Percentiles rank a stretch among this genome's conserved stretches.
Evolutionary conservation across 2,797 vertebrate species (phyloP).

Genomic region (Carapus acus): DNA sequence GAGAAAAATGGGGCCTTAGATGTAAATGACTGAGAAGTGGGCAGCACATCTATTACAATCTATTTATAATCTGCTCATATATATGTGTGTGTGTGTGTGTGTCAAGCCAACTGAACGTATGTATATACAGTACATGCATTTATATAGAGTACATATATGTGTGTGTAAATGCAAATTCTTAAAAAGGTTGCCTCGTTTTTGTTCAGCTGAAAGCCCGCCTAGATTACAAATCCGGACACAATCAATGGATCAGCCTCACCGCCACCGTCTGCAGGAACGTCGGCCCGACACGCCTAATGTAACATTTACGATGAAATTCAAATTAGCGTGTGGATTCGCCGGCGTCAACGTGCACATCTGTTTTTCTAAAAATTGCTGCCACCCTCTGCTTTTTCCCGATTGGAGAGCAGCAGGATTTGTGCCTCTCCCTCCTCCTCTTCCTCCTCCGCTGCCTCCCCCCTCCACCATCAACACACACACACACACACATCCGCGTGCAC

Average conservation of each 20-base stretch:
- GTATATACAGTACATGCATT: too few species aligned
- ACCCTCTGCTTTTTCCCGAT: constrained; percentile 42
- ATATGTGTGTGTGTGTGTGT: too few species aligned
- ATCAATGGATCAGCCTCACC: background rate
- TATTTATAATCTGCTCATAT: background rate
- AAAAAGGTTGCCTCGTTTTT: background rate
- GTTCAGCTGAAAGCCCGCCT: background rate
- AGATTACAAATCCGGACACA: background rate
- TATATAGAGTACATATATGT: too few species aligned
- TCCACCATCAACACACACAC: constrained; percentile 35
- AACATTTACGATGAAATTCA: constrained; percentile 11
- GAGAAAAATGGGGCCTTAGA: background rate
- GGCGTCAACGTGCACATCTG: constrained; percentile 16
- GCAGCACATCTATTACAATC: background rate
- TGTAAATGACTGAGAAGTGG: background rate
- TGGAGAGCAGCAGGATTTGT: constrained; percentile 45
- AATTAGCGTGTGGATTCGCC: constrained; percentile 24
- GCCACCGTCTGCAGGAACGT: too few species aligned
- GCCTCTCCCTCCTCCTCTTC: constrained; percentile 42
- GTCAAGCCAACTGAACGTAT: too few species aligned
- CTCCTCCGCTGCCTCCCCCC: too few species aligned
- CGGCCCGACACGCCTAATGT: background rate
- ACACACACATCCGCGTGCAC: constrained; percentile 13
- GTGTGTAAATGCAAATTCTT: too few species aligned
- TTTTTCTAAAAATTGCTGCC: constrained; percentile 34